Base-by-base conservation (phyloP, 2,797 vertebrate genomes). In the Craterocephalus amniculus region DNA sequence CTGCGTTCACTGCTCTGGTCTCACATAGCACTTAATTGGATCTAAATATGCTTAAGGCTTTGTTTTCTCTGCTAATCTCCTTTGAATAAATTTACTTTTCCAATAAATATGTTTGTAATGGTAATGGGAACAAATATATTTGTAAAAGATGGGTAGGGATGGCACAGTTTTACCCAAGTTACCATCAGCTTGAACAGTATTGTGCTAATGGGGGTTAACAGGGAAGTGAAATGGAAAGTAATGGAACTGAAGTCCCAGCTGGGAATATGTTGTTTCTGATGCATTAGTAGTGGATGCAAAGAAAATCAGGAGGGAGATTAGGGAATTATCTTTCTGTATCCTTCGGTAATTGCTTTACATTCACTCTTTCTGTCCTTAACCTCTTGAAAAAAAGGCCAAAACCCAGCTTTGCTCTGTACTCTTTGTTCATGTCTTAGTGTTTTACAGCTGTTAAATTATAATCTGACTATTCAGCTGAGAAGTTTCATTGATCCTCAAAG, bases 251-350 rank as follows among this genome's bases (percentile, higher is more conserved):
- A 55, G 51, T 79, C 83, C 75, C 79, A 67, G 52, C 11, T 75
- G 81, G 86, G 83, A 81, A 80, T 81, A 81, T 75, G 74, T 77
- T 18, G 65, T 55, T 27, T 31, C 75, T 71, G 76, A 62, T 69
- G 78, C 79, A 66, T 88, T 87, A 78, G 74, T 58, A 70, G 74
- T 83, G 69, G 83, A 82, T 78, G 76, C 76, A 81, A 67, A 68
- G 63, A 69, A 74, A 83, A 72, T 62, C 55, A 54, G 67, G 72
- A 69, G 48, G 76, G 72, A 83, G 84, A 88, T 86, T 64, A 80
- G 67, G 69, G 75, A 82, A 78, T 83, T 76, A 80, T 79, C 73
- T 69, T 70, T 68, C 48, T 66, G 71, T 78, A 67, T 73, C 54
- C 63, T 59, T n/a, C 62, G 72, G 61, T 84, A 85, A 86, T 85